Percentiles rank a stretch among this genome's conserved stretches.
Conservation (phyloP, 1,140 invertebrate genomes). For the Periplaneta americana region DNA sequence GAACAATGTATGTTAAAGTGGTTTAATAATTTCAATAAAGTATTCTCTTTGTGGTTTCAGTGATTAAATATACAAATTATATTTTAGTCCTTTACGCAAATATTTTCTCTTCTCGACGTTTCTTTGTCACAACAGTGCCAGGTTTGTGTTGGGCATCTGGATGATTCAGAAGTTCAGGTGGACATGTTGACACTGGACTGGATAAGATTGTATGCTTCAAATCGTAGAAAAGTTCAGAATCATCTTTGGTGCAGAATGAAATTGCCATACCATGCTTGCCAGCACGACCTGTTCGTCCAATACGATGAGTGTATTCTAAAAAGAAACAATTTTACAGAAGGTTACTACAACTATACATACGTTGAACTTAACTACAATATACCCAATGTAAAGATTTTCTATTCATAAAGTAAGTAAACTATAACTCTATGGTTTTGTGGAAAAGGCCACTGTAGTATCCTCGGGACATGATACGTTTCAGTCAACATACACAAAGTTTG, state of each 20-base stretch:
- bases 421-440: no score
- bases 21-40: neutral
- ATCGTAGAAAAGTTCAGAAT: constrained; percentile 94
- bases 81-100: constrained; percentile 58
- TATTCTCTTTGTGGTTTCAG: no score
- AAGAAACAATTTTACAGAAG: no score
- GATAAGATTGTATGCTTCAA: constrained; percentile 86
- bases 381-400: no score
- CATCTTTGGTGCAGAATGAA: constrained; percentile 95
- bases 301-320: constrained; percentile 97
- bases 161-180: constrained; percentile 95
- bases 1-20: no score
- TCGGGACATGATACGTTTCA: no score
- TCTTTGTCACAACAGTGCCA: constrained; percentile 88
- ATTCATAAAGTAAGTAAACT: no score
- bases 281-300: constrained; percentile 97
- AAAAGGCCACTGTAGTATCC: no score
- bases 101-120: constrained; percentile 92
- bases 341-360: no score
- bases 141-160: constrained; percentile 98
- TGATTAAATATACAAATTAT: no score
- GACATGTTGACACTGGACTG: constrained; percentile 93
- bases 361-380: no score
- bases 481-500: no score
- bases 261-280: constrained; percentile 96